Evolutionary conservation across 2,113 vertebrate genomes (phyloP).

Genomic region (Dendrocopos noguchii): DNA sequence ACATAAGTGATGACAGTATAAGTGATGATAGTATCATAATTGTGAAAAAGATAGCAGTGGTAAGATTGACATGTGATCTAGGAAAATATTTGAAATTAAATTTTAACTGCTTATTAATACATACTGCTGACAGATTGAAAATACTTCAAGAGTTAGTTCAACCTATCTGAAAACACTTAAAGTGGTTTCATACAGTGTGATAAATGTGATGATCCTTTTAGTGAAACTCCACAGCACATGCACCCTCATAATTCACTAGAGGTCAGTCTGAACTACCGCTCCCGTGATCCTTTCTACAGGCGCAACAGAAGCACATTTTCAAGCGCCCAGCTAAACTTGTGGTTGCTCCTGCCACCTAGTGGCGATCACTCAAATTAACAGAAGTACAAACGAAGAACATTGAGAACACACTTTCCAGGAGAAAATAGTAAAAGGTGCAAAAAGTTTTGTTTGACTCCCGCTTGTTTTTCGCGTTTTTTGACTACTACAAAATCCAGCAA

Average conservation of each 20-base stretch:
- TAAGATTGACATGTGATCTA: neutral
- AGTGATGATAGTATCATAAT: neutral
- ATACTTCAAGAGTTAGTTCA: neutral
- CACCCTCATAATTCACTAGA: neutral
- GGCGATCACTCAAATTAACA: neutral
- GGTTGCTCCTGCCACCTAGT: slow-evolving; percentile 60
- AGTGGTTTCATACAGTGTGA: neutral
- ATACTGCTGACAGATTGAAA: neutral
- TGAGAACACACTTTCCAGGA: neutral
- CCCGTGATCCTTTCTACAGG: neutral
- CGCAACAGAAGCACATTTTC: neutral
- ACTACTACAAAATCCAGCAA: neutral
- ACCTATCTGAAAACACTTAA: neutral
- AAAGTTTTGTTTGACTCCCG: neutral
- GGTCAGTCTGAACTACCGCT: neutral
- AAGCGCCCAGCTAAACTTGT: neutral
- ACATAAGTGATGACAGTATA: neutral
- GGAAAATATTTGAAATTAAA: neutral
- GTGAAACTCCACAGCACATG: neutral
- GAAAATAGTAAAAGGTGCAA: neutral
- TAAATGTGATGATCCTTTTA: neutral
- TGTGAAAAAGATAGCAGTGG: neutral
- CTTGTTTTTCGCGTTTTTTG: neutral
- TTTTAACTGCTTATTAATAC: neutral
- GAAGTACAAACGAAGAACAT: neutral